Evolutionary conservation across 2,797 vertebrate species (phyloP).

Genomic region (Schizopygopsis malacanthus): DNA sequence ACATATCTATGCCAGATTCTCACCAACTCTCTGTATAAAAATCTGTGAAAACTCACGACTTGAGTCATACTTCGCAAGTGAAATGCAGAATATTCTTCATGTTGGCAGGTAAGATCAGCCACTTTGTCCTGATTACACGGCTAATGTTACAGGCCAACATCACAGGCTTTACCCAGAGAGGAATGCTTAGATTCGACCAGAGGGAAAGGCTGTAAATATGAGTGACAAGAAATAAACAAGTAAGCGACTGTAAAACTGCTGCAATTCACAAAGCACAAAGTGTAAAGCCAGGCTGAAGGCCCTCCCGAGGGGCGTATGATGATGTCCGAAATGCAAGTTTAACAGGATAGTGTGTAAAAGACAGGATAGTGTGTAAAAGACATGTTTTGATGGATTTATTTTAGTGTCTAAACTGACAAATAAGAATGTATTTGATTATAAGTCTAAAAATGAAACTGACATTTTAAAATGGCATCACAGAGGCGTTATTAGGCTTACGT

Average conservation of each 20-base stretch:
- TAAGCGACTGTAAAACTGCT: slow-evolving; percentile 20
- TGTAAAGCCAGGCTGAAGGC: slow-evolving; percentile 21
- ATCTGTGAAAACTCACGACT: slow-evolving; percentile 4
- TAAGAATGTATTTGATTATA: neutral
- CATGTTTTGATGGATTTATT: neutral
- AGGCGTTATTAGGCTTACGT: slow-evolving; percentile 12
- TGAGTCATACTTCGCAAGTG: slow-evolving; percentile 26
- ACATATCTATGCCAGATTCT: neutral
- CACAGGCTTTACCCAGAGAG: neutral
- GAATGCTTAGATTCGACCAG: neutral
- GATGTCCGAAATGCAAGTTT: neutral
- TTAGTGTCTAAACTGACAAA: neutral
- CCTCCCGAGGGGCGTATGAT: neutral
- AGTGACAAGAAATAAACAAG: slow-evolving; percentile 44
- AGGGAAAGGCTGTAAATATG: slow-evolving; percentile 30
- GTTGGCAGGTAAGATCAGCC: slow-evolving; percentile 3
- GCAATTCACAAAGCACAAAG: slow-evolving; percentile 25
- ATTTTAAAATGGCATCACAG: neutral
- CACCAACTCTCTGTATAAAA: slow-evolving; percentile 14
- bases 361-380: neutral
- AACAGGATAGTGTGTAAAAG: neutral
- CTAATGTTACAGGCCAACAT: slow-evolving; percentile 9
- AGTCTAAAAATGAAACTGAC: neutral
- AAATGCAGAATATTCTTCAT: slow-evolving; percentile 9
- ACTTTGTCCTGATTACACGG: neutral